Evolutionary conservation across 2,888 invertebrate genomes (phyloP).

Genomic region (Penaeus monodon): DNA sequence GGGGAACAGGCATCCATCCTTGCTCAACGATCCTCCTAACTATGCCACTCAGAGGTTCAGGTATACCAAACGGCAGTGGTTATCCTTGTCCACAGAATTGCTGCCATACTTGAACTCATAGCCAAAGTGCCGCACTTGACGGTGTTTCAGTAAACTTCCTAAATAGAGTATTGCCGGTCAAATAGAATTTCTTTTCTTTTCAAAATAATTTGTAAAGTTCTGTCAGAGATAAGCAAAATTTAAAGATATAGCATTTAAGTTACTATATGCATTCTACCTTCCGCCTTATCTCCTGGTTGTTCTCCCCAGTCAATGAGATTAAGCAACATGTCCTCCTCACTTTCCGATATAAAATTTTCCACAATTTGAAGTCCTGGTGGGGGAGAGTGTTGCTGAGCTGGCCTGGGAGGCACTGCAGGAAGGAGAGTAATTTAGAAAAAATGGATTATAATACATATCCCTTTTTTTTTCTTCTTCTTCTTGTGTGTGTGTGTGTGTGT

Average conservation of each 20-base stretch:
- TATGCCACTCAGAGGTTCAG: conserved; percentile 78
- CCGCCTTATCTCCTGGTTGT: conserved; percentile 10
- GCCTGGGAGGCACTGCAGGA: conserved; percentile 33
- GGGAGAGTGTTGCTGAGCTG: conserved; percentile 29
- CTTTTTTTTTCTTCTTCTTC: no score
- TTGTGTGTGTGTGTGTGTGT: no score
- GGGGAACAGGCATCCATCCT: conserved; percentile 71
- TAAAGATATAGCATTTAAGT: background rate
- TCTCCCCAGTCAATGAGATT: conserved; percentile 58
- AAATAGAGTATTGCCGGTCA: background rate
- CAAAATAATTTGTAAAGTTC: background rate
- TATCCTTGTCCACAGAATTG: conserved; percentile 84
- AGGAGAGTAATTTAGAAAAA: background rate
- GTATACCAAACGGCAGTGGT: conserved; percentile 79
- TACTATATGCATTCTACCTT: conserved; percentile 29
- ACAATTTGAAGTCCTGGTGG: conserved; percentile 55
- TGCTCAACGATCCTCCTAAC: conserved; percentile 74
- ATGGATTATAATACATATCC: no score
- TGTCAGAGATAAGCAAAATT: background rate
- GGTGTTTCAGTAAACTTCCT: conserved; percentile 66
- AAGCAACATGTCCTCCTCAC: conserved; percentile 50
- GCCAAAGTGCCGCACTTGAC: conserved; percentile 90
- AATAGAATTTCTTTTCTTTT: background rate
- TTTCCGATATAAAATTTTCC: conserved; percentile 55
- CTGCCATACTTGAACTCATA: conserved; percentile 90